Conservation (phyloP, 2,888 invertebrate genomes). For the Rapana venosa region DNA sequence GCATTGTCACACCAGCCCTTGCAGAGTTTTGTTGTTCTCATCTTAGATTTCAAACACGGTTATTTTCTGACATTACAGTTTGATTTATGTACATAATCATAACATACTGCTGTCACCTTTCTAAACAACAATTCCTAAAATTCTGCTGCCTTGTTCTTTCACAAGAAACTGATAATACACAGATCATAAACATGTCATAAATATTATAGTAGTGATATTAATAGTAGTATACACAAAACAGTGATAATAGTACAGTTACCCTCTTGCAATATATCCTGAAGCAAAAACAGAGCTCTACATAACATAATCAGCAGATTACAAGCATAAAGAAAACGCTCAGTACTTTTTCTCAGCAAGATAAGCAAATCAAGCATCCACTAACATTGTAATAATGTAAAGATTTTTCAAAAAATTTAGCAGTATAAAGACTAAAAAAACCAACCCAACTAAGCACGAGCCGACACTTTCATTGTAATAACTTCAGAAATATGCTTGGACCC, state of each 20-base stretch:
- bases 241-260: not conserved
- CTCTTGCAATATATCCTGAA: not conserved
- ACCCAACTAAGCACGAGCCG: not conserved
- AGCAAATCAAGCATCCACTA: not conserved
- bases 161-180: not conserved
- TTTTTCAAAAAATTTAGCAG: not conserved
- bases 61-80: no score
- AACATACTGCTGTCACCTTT: no score
- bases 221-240: not conserved
- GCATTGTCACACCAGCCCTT: no score
- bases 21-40: no score
- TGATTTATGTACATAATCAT: no score
- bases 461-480: not conserved
- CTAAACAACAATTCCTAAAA: not conserved
- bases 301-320: not conserved
- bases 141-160: constrained; percentile 2
- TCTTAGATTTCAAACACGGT: no score
- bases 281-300: not conserved
- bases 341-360: not conserved
- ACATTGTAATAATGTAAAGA: no score
- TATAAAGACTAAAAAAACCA: not conserved
- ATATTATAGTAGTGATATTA: no score
- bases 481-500: no score
- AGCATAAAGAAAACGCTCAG: not conserved
- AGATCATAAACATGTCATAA: not conserved